Evolutionary conservation across 1,140 invertebrate genomes (phyloP), one percentile per base, ranked within the genome.

Genomic region (Pristionchus pacificus): DNA sequence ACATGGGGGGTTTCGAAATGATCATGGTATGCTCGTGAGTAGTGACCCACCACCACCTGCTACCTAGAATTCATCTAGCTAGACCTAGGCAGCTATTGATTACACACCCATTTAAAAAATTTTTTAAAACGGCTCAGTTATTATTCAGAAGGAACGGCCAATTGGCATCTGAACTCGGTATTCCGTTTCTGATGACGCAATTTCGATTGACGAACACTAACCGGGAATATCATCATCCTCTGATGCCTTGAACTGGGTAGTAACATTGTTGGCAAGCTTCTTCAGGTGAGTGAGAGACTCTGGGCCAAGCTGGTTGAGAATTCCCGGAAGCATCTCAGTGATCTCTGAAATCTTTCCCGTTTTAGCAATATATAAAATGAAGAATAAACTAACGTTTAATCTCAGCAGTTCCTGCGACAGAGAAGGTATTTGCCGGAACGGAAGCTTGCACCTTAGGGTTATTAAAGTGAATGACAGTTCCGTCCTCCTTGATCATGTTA

Each of bases 401-500:
- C 86, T 99, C 96, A 15, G 93, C 93, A 86, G 97, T 94, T n/a
- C 97, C 97, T 66, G 93, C 97, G 72, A 99, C 93, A 68, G 95
- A 95, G 86, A 98, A 98, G 72, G 96, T 98, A 84, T 98, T 99
- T 33, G 95, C 94, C 59, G 93, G 91, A 69, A 99, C 88, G 65
- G 95, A 98, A 49, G 96, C 97, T 87, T 99, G 96, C 30, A 97
- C 95, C 87, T 98, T 99, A 24, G 97, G 96, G 85, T 98, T 98
- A 85, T 97, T 98, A 84, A 99, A 98, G 85, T 98, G 95, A 84
- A 99, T 97, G 2, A 99, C 95, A 59, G 92, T 92, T 31, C 95
- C 94, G 87, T 99, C 97, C 85, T 99, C 95, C 88, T 98, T 98
- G 80, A 99, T 98, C 93, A 99, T 98, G 87, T 98, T 98, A 14